Base-by-base conservation (phyloP, 2,113 vertebrate species). In the Columba livia region DNA sequence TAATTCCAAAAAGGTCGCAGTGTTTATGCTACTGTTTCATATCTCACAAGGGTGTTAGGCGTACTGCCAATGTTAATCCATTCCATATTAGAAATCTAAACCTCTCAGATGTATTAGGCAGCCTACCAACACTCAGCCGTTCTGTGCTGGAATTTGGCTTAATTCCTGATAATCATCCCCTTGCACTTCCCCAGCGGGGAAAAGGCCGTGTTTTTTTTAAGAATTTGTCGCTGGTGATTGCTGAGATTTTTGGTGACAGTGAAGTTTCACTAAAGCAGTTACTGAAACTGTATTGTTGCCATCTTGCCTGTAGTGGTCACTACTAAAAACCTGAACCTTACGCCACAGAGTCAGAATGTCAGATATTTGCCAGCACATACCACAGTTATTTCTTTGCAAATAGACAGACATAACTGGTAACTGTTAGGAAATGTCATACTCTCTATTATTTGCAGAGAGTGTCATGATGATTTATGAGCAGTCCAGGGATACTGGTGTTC, bases 1-100 rank as follows among this genome's bases (percentile, higher is more conserved):
- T 50, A 89, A 69, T 82, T 29, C 67, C 42, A 12, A 14, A 34
- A 74, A 94, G 77, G 81, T 93, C 67, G 53, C 44, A 66, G 42
- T 71, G 78, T 92, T 95, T 96, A 53, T 44, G 95, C 94, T 96
- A 95, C 96, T 92, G 85, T 97, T 96, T 85, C 66, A 20, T 95
- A 96, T 96, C 93, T 94, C 93, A 80, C 71, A 9, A 92, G 92
- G 78, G 57, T 89, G 82, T 94, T 94, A 87, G 93, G 88, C 88
- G 58, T 47, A 17, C 72, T 93, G 94, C 92, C 96, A 97, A 9
- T 29, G 73, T 87, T 96, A 97, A 96, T 92, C 92, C 69, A 88
- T 87, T 94, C 92, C 85, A 70, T 90, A 79, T 81, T 83, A 94
- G 86, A 93, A 95, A 95, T 62, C 42, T 80, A 80, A 94, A 92